A percentile compares a stretch with the other conserved stretches of the same genome.
phyloP scores from a whole-genome alignment of 2,888 invertebrate genomes.

The Chymomyza amoena region DNA sequence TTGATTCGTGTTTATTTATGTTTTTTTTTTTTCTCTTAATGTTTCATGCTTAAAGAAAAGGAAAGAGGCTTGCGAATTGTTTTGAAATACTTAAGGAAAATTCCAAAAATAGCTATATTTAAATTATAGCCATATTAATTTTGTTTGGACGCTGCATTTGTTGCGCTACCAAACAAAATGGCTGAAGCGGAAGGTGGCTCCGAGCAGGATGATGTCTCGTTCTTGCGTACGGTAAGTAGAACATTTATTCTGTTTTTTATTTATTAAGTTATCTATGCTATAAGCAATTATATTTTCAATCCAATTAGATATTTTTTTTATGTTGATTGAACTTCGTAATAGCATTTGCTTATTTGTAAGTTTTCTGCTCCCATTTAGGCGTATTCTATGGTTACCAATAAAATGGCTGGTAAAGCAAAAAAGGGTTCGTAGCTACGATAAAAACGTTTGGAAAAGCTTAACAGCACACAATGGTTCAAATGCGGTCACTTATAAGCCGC shows the following conservation, averaged over 20 bases:
- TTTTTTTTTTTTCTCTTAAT: neutral
- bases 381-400: too few species aligned
- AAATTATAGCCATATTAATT: conserved; percentile 9
- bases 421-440: too few species aligned
- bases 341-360: too few species aligned
- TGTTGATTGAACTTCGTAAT: too few species aligned
- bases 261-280: neutral
- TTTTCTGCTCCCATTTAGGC: too few species aligned
- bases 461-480: too few species aligned
- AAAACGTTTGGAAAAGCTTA: too few species aligned
- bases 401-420: too few species aligned
- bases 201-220: conserved; percentile 99
- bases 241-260: neutral
- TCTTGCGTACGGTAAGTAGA: conserved; percentile 96
- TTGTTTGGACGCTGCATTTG: conserved; percentile 61
- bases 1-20: neutral
- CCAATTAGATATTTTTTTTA: too few species aligned
- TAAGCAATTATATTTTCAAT: too few species aligned
- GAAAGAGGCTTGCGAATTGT: conserved; percentile 8
- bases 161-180: conserved; percentile 81
- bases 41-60: neutral
- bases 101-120: conserved; percentile 26
- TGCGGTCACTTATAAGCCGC: too few species aligned
- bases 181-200: conserved; percentile 97
- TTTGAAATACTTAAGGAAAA: conserved; percentile 28